Conservation (phyloP, 2,888 invertebrate genomes). For the Patella pellucida region DNA sequence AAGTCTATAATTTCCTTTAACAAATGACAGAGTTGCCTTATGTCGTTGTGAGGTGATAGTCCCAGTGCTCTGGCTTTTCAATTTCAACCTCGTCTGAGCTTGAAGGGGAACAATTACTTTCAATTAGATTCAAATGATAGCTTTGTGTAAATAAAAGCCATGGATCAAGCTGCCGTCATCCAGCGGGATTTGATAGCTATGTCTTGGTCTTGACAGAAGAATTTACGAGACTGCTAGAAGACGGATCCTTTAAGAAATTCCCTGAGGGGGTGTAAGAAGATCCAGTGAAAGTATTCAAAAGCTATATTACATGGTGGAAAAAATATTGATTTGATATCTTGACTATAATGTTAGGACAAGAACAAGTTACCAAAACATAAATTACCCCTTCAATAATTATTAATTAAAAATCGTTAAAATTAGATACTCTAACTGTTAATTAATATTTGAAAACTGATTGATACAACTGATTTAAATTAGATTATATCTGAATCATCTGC, state of each 20-base stretch:
- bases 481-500: too few species aligned
- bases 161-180: conserved; percentile 20
- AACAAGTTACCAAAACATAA: too few species aligned
- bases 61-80: conserved; percentile 35
- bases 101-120: conserved; percentile 39
- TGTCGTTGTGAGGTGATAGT: conserved; percentile 38
- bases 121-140: conserved; percentile 56
- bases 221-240: conserved; percentile 2
- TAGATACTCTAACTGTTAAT: too few species aligned
- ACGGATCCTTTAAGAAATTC: neutral
- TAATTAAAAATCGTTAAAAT: too few species aligned
- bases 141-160: conserved; percentile 44
- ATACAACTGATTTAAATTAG: too few species aligned
- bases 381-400: too few species aligned
- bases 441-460: too few species aligned
- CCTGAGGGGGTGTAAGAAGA: neutral
- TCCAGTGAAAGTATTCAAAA: too few species aligned
- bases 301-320: too few species aligned
- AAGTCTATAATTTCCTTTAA: conserved; percentile 44
- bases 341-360: too few species aligned
- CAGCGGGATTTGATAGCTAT: conserved; percentile 11
- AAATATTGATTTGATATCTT: too few species aligned
- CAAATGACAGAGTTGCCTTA: conserved; percentile 35
- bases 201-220: conserved; percentile 15
- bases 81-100: conserved; percentile 20